Evolutionary conservation across 2,888 invertebrate species (phyloP), one percentile per base, ranked within the genome.

Genomic region (Halocaridina rubra): DNA sequence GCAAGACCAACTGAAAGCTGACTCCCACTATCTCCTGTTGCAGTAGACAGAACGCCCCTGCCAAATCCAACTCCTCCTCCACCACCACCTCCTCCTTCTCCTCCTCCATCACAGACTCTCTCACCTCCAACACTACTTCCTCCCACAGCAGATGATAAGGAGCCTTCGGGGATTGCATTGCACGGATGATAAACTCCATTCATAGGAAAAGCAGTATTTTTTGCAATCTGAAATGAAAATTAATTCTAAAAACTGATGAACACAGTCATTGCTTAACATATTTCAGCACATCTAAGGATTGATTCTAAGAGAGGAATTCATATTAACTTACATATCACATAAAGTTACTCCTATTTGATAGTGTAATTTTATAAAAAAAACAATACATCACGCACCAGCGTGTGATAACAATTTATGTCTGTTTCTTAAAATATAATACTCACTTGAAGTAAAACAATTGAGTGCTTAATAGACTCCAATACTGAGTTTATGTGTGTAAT

Each of bases 381-480:
- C n/a, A n/a, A n/a, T n/a, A n/a, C n/a, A n/a, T n/a, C n/a, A n/a
- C n/a, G n/a, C n/a, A n/a, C n/a, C n/a, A n/a, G n/a, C n/a, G n/a
- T n/a, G n/a, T n/a, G n/a, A n/a, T n/a, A 32, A 72, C 74, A n/a
- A 29, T 33, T 46, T 4, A 32, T 16, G 5, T 16, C 8, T 22
- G 22, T 22, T 1, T 67, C 3, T 19, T 19, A 67, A 67, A 32
- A 29, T 19, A n/a, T 19, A 33, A 75, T 13, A 32, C 98, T 97
- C 91, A 98, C 98, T 94, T 99, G 98, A 89, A 99, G 93, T 90
- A 98, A 94, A 89, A 99, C 98, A 92, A 99, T 99, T 90, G 98
- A 96, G 93, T 99, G 98, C 92, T 99, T 99, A 89, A 99, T 96
- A 90, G 98, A 96, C 92, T 99, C 98, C 91, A 99, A 93, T 95